Evolutionary conservation across 2,888 invertebrate species (phyloP).

Genomic region (Tanytarsus gracilentus): DNA sequence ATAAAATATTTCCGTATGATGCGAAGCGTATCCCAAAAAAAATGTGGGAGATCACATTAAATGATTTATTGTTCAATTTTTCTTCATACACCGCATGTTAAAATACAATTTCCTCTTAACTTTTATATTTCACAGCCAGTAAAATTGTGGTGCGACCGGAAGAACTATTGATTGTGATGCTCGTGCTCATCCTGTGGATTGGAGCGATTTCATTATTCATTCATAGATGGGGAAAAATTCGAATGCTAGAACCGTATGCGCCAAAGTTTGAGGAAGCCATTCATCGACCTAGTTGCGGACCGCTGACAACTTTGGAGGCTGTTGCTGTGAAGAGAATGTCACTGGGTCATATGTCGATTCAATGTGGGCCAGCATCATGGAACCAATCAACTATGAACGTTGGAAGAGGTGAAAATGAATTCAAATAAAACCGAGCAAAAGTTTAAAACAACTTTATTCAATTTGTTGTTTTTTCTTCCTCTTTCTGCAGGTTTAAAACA

Average conservation of each 20-base stretch:
- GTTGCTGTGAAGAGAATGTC: conserved; percentile 46
- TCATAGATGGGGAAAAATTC: conserved; percentile 91
- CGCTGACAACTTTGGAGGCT: conserved; percentile 65
- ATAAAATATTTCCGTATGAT: conserved; percentile 1
- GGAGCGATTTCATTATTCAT: conserved; percentile 84
- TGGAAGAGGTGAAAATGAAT: neutral
- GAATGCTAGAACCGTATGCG: conserved; percentile 84
- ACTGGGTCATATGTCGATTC: conserved; percentile 1
- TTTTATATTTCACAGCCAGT: conserved; percentile 42
- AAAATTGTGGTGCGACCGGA: conserved; percentile 73
- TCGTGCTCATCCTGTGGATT: conserved; percentile 79
- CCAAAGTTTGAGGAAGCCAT: conserved; percentile 62
- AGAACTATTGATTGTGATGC: conserved; percentile 73
- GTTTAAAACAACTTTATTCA: neutral
- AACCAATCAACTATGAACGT: neutral
- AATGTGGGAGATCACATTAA: neutral
- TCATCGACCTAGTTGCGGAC: conserved; percentile 29
- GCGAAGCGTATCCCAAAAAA: neutral
- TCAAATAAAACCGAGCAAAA: neutral
- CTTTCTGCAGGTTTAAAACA: conserved; percentile 48
- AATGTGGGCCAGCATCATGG: conserved; percentile 13
- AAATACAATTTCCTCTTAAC: conserved; percentile 5
- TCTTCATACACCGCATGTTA: neutral
- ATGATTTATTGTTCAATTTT: neutral
- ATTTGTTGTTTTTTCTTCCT: neutral